A percentile compares a stretch with the other conserved stretches of the same genome.
Conservation (phyloP, 2,888 invertebrate genomes). For the Eueremaeus valkanovi region DNA sequence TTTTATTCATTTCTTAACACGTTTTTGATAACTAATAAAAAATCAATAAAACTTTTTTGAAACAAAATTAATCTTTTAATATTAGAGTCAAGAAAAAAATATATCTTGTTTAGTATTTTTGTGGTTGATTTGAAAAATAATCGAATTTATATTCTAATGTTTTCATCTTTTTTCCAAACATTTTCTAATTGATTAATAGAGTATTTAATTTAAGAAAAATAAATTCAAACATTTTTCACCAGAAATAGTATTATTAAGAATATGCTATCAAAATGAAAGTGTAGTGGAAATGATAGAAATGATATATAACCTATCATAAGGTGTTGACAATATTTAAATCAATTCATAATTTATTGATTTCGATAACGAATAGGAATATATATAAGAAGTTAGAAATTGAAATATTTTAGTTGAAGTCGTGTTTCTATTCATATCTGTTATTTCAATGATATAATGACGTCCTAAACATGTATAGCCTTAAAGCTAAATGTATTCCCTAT, state of each 20-base stretch:
- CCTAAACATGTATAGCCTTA: conserved; percentile 3
- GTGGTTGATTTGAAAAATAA: too few species aligned
- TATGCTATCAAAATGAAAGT: conserved; percentile 8
- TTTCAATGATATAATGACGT: not conserved
- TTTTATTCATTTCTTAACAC: not conserved
- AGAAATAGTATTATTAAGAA: not conserved
- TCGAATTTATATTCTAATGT: too few species aligned
- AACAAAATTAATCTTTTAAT: not conserved
- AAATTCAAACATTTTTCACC: too few species aligned
- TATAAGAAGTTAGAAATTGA: not conserved
- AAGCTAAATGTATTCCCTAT: not conserved
- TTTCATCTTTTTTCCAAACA: too few species aligned
- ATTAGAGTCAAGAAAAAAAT: too few species aligned
- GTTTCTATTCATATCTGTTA: not conserved
- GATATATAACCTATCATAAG: not conserved
- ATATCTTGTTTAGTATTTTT: too few species aligned
- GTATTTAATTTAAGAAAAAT: too few species aligned
- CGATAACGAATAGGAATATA: not conserved
- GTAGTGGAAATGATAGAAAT: too few species aligned
- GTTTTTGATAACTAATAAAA: not conserved
- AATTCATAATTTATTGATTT: conserved; percentile 11
- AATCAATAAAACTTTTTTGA: not conserved
- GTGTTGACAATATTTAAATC: conserved; percentile 9
- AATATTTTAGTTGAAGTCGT: not conserved
- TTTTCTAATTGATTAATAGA: too few species aligned